Conservation (phyloP, 2,888 invertebrate genomes). For the Nomada fabriciana region DNA sequence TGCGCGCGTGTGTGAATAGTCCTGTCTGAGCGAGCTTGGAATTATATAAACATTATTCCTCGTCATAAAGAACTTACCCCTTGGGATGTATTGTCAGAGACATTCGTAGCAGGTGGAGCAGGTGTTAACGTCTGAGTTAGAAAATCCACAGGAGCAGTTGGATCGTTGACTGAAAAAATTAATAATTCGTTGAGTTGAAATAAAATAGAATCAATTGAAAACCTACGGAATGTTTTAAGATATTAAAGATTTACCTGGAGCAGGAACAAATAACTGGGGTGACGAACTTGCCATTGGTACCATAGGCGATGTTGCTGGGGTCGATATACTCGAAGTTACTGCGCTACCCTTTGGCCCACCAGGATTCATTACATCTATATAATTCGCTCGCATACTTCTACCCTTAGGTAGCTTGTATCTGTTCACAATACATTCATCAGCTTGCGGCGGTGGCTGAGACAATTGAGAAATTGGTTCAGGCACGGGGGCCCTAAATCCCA, state of each 20-base stretch:
- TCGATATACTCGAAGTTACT: conserved; percentile 78
- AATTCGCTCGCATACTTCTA: conserved; percentile 89
- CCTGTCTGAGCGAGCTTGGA: conserved; percentile 31
- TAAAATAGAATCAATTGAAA: background rate
- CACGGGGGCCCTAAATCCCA: conserved; percentile 79
- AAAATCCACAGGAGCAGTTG: conserved; percentile 86
- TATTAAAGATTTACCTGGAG: conserved; percentile 82
- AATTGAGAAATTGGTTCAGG: conserved; percentile 65
- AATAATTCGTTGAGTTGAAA: background rate
- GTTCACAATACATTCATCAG: conserved; percentile 62
- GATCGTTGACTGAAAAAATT: conserved; percentile 84
- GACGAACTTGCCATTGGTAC: conserved; percentile 84
- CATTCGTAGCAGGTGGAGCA: conserved; percentile 68
- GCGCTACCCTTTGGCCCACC: conserved; percentile 85
- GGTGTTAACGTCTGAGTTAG: conserved; percentile 84
- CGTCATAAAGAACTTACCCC: conserved; percentile 78
- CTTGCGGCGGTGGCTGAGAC: conserved; percentile 35
- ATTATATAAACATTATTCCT: conserved; percentile 3
- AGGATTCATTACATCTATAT: conserved; percentile 96
- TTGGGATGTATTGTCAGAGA: conserved; percentile 76
- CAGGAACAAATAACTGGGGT: conserved; percentile 86
- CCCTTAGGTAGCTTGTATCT: conserved; percentile 93
- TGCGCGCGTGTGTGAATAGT: conserved; percentile 30
- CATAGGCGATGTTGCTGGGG: conserved; percentile 83
- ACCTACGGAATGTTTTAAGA: background rate